Evolutionary conservation across 2,797 vertebrate genomes (phyloP), one percentile per base, ranked within the genome.

Genomic region (Stomatorhinus walkeri): DNA sequence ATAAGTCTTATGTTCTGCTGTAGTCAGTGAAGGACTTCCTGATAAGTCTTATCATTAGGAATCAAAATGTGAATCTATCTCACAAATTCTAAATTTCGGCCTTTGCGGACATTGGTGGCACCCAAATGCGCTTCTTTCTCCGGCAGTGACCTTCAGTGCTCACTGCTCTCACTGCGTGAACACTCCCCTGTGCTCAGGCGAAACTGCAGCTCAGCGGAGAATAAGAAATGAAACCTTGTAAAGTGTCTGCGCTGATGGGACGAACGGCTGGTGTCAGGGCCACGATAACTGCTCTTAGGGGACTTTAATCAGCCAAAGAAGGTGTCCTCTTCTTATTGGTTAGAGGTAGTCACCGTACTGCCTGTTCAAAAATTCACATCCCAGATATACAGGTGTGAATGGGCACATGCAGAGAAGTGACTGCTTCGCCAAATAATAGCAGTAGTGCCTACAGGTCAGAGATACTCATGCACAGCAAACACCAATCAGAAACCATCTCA

Each of bases 201-300:
- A 87, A 87, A 89, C 91, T 91, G 88, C 88, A 88, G 91, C 89
- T 92, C 76, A 43, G 84, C 90, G 91, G 92, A 92, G 91, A 93
- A 91, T 88, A 88, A 86, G 79, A 79, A 84, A 49, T 49, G 40
- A 61, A 88, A 19, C 79, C 88, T 76, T 90, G 89, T 54, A 88
- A 84, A 56, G 79, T 52, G 86, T 88, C 36, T 40, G 48, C 72
- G 48, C 88, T 43, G 36, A 46, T 7, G 36, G 19, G 16, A 79
- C 14, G 16, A 19, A 32, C 72, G 5, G 2, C 36, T n/a, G 40
- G 19, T 46, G 72, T 43, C 36, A 19, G 9, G 40, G 1, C 12
- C 40, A 43, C 36, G 6, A 7, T 79, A 8, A 46, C 72, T 79
- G 72, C 36, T 79, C 36, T 79, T 14, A 0, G 64, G 28, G 72